These are phyloP conservation scores for Nematostella vectensis DNA, from an alignment of 92 coral and sea anemone species.

Conservation along the genomic window DNA sequence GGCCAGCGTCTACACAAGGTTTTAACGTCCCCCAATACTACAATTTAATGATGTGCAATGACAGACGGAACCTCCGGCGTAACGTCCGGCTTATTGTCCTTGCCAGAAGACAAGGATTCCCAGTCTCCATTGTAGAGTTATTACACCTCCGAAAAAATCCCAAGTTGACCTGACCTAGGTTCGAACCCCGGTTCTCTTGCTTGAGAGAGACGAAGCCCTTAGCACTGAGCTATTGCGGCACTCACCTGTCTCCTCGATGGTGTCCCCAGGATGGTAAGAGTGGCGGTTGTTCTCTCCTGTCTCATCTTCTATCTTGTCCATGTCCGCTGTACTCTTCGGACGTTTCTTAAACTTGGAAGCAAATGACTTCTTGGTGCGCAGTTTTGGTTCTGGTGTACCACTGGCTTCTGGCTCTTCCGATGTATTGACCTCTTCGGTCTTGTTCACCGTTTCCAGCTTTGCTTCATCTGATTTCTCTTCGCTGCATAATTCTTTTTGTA, in stretches of 20 bases:
- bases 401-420: neutral
- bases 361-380: conserved; percentile 4
- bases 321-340: conserved; percentile 29
- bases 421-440: neutral
- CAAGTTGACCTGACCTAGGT: neutral
- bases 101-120: too few species aligned
- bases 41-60: too few species aligned
- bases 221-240: too few species aligned
- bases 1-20: too few species aligned
- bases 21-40: too few species aligned
- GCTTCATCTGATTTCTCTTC: conserved; percentile 2
- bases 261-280: conserved; percentile 23
- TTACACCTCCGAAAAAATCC: too few species aligned
- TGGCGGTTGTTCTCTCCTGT: conserved; percentile 16
- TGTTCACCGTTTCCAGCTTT: too few species aligned
- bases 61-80: conserved; percentile 4
- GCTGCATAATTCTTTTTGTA: too few species aligned
- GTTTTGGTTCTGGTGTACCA: conserved; percentile 6
- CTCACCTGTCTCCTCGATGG: conserved; percentile 19
- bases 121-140: too few species aligned
- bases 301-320: conserved; percentile 14
- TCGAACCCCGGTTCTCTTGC: neutral
- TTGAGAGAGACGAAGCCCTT: too few species aligned
- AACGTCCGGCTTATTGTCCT: conserved; percentile 7
- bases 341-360: conserved; percentile 30